phyloP scores from a whole-genome alignment of 92 coral and sea anemone species.

The Hydrozoanthus gracilis region DNA sequence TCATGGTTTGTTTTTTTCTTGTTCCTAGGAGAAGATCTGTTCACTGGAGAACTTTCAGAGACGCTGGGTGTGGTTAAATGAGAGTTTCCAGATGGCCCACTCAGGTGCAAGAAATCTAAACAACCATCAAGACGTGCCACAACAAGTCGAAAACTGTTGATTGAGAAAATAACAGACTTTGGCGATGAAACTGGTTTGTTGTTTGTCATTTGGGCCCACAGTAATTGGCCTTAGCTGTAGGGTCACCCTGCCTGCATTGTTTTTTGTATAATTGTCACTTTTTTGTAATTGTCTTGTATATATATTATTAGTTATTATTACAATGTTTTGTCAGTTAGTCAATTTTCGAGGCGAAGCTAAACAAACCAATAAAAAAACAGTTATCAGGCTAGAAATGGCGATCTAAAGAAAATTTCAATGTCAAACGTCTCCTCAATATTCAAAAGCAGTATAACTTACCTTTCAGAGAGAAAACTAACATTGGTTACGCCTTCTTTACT shows the following conservation, averaged over 20 bases:
- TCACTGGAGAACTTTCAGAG: constrained; percentile 75
- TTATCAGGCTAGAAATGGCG: neutral
- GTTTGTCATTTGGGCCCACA: too few relatives aligned
- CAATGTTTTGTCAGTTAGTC: too few relatives aligned
- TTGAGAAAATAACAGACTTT: neutral
- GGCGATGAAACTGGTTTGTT: neutral
- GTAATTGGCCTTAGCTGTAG: too few relatives aligned
- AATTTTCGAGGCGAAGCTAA: too few relatives aligned
- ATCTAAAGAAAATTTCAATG: neutral
- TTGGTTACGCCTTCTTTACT: constrained; percentile 73
- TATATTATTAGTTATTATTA: too few relatives aligned
- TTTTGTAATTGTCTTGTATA: too few relatives aligned
- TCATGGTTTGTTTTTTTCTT: constrained; percentile 57
- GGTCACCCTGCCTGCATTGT: too few relatives aligned
- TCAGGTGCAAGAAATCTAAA: constrained; percentile 80
- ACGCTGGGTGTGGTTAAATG: neutral
- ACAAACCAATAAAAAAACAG: too few relatives aligned
- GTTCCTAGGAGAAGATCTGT: constrained; percentile 77
- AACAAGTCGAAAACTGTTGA: constrained; percentile 72
- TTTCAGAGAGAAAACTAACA: constrained; percentile 70
- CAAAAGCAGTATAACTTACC: constrained; percentile 39
- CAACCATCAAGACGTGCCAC: constrained; percentile 91
- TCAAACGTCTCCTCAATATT: neutral
- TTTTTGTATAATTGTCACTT: too few relatives aligned
- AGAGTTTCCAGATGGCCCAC: constrained; percentile 56